Evolutionary conservation across 1,140 invertebrate species (phyloP).

Genomic region (Ctenoplectra terminalis): DNA sequence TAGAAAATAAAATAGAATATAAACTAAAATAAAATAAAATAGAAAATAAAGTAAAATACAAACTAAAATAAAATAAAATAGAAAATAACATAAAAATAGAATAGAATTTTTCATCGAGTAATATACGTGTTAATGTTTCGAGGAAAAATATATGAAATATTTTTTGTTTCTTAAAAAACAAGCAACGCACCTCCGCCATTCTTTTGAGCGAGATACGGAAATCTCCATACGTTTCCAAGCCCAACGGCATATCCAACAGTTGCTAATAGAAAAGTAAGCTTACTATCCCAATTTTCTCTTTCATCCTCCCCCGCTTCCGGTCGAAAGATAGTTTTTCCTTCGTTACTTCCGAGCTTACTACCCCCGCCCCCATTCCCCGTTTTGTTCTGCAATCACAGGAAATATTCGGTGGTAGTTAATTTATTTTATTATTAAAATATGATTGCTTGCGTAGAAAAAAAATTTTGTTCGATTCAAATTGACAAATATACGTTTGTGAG

Average conservation of each 20-base stretch:
- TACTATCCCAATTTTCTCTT: conserved; percentile 96
- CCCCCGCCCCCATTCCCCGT: conserved; percentile 76
- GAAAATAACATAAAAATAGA: no score
- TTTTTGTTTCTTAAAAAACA: neutral
- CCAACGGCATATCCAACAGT: conserved; percentile 97
- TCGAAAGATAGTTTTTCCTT: conserved; percentile 86
- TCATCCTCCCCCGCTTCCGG: conserved; percentile 91
- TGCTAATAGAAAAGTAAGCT: conserved; percentile 94
- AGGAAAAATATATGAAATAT: no score
- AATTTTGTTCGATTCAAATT: neutral
- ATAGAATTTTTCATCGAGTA: no score
- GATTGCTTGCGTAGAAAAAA: fast-evolving
- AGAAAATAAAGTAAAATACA: no score
- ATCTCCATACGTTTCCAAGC: conserved; percentile 97
- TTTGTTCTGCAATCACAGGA: conserved; percentile 70
- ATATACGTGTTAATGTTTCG: no score
- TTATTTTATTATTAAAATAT: no score
- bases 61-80: no score
- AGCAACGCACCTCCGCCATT: conserved; percentile 90
- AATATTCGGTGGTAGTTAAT: no score
- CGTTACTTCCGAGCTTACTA: conserved; percentile 84
- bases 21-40: no score
- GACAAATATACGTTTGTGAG: neutral
- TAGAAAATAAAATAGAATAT: no score
- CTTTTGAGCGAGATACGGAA: conserved; percentile 95